Conservation (phyloP, 2,797 vertebrate species). For the Thripadectes ignobilis region DNA sequence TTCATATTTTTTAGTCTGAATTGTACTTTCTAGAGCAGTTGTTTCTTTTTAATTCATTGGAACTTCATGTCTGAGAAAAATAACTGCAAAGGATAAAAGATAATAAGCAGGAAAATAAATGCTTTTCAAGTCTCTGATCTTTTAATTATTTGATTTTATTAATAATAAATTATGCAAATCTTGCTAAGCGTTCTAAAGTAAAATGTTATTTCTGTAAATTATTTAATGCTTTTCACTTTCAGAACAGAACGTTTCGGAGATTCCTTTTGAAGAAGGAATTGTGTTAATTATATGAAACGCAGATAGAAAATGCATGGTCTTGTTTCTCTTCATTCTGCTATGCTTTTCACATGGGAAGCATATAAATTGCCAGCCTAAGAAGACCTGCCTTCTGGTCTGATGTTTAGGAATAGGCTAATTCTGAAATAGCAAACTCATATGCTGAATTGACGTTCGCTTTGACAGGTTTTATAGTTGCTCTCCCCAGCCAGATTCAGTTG, state of each 20-base stretch:
- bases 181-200: neutral
- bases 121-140: neutral
- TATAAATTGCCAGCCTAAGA: neutral
- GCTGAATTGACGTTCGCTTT: neutral
- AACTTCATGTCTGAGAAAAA: neutral
- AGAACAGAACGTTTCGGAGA: neutral
- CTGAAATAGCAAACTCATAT: neutral
- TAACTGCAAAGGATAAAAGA: neutral
- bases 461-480: neutral
- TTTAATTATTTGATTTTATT: neutral
- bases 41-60: neutral
- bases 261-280: constrained; percentile 1
- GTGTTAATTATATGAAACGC: neutral
- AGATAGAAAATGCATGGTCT: neutral
- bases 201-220: constrained; percentile 8
- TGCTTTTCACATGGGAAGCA: neutral
- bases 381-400: neutral
- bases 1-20: neutral
- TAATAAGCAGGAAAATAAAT: neutral
- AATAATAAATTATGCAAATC: neutral
- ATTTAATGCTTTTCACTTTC: constrained; percentile 5
- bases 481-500: neutral
- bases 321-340: neutral
- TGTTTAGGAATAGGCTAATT: neutral
- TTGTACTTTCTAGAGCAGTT: neutral